These are phyloP conservation scores for Galerucella calmariensis DNA, from an alignment of 2,888 invertebrate species.

Conservation along the genomic window DNA sequence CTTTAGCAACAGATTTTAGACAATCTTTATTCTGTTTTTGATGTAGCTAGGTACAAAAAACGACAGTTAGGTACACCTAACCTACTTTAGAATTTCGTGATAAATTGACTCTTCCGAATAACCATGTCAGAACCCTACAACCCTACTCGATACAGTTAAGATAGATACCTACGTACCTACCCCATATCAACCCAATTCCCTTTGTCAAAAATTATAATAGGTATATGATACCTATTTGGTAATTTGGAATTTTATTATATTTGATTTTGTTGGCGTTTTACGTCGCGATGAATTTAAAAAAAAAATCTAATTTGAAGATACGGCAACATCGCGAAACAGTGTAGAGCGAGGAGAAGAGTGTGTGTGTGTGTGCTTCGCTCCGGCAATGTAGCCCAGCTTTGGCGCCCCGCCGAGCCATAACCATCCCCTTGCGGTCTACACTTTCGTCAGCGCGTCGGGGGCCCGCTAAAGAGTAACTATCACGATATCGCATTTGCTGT, in stretches of 20 bases:
- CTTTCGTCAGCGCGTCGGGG: constrained; percentile 60
- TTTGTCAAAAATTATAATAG: not conserved
- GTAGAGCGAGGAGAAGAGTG: constrained; percentile 57
- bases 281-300: constrained; percentile 11
- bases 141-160: no score
- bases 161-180: no score
- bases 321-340: constrained; percentile 34
- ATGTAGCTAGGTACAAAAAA: no score
- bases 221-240: no score
- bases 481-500: constrained; percentile 35
- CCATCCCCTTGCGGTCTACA: constrained; percentile 64
- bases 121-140: no score
- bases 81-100: no score
- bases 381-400: constrained; percentile 56
- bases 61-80: no score
- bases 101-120: no score
- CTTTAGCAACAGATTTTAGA: no score
- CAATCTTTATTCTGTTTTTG: no score
- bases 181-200: no score
- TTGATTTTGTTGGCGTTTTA: not conserved
- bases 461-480: constrained; percentile 46
- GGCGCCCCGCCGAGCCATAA: constrained; percentile 65
- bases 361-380: constrained; percentile 51
- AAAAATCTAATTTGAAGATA: constrained; percentile 20
- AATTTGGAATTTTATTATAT: not conserved